Base-by-base conservation (phyloP, 2,797 vertebrate genomes). In the Gastrophryne carolinensis region DNA sequence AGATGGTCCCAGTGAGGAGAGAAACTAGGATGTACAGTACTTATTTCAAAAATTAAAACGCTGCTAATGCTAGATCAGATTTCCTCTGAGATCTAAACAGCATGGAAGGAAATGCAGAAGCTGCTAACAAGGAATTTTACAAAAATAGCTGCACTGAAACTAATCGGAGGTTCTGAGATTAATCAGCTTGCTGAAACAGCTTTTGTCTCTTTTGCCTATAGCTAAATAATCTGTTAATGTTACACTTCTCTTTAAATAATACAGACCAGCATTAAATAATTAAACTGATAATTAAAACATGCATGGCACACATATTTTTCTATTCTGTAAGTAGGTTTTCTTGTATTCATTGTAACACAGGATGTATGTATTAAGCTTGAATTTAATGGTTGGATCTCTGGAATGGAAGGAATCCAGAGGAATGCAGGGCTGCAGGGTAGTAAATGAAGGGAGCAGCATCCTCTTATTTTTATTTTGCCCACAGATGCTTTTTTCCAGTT, bases 61-160 rank as follows among this genome's bases (percentile, higher is more conserved):
- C 75, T 78, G 75, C 61, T 72, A 78, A 72, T 78, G 75, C 75
- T 64, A 66, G 61, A 78, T 66, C 23, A 52, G 68, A 72, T 78
- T 72, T 78, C 75, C 75, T 78, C 56, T 72, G 75, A 78, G 75
- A 78, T 78, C 75, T 78, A 64, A 72, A 53, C 52, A 78, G 75
- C 75, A 78, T 32, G 37, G 39, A 71, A 72, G 60, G 61, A 78
- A 47, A 58, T 52, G 8, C 50, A 41, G 21, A 78, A 66, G 52
- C 61, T 72, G 75, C 68, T 78, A 78, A 78, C 58, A 77, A 78
- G 68, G 68, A 72, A 56, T 72, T 78, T 72, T 72, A 72, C 50
- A 72, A 78, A 78, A 78, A 78, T 78, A 78, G 75, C 52, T 66
- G 70, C 19, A 21, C 24, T 75, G 77, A 81, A 83, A 81, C 80